Evolutionary conservation across 2,113 vertebrate genomes (phyloP), one percentile per base, ranked within the genome.

Genomic region (Anser brachyrhynchus): DNA sequence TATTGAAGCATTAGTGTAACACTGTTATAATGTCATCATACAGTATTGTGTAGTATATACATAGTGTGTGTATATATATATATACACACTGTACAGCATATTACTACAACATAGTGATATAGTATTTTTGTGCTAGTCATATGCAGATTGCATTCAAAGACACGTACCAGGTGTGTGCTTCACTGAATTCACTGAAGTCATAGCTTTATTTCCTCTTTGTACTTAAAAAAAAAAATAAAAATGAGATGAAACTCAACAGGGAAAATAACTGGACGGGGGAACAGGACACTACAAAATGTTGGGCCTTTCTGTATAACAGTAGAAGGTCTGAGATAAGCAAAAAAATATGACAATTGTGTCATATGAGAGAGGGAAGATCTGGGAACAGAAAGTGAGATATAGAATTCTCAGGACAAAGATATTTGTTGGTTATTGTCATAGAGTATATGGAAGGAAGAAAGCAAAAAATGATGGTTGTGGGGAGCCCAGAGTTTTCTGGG

Each of bases 181-280:
- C 26, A 65, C 37, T 29, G 66, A 62, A 49, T 74, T 88, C 26
- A 43, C 5, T 28, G 59, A 74, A 21, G 7, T 57, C 21, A 49
- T 58, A 52, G 21, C 9, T 81, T 74, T 57, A n/a, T 12, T 66
- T 81, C 14, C 54, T 46, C 8, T 73, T 4, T 57, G 72, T 61
- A 43, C 19, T 84, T 79, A 78, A 46, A 58, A 64, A 0, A 3
- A 64, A 0, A 3, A 55, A 3, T 44, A 64, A 0, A 3, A 55
- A 39, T 76, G 43, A 57, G 37, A 41, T 44, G 55, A 59, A 80
- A 61, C 33, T 79, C 11, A 11, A 11, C 25, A 51, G 25, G 57
- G n/a, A 51, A 55, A 84, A 65, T 33, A 80, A 72, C 13, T 41
- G 35, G 13, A 7, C 51, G 23, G 13, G 23, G 19, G 19, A 78